Conservation (phyloP, 2,113 vertebrate species). For the Pollachius pollachius region DNA sequence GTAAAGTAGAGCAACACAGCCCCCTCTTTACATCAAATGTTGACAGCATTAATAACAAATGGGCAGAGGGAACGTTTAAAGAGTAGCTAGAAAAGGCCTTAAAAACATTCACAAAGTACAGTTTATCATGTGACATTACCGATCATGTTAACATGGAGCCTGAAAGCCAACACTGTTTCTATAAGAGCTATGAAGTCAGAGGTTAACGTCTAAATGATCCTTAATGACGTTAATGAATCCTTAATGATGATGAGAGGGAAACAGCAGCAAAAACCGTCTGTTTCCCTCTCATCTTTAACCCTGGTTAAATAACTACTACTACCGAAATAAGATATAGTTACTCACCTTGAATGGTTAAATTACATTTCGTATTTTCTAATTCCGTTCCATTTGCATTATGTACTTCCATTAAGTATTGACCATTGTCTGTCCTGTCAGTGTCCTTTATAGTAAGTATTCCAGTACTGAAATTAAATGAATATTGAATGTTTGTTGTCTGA, state of each 20-base stretch:
- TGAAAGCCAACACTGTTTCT: no score
- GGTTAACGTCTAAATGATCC: background rate
- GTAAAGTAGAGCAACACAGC: no score
- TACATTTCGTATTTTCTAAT: fast-evolving
- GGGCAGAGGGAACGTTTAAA: no score
- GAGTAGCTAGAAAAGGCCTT: no score
- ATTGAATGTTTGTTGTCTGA: background rate
- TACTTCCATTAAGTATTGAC: background rate
- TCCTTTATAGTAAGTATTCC: conserved; percentile 40
- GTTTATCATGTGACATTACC: no score
- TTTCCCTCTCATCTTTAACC: background rate
- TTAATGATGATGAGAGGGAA: background rate
- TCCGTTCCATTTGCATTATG: fast-evolving
- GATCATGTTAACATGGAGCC: no score
- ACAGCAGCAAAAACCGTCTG: no score
- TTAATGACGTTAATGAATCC: background rate
- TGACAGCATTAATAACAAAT: no score
- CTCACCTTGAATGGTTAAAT: conserved; percentile 47
- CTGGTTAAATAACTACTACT: background rate
- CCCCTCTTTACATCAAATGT: no score
- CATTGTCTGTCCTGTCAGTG: conserved; percentile 22
- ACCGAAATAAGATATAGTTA: conserved; percentile 11
- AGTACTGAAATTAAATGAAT: conserved; percentile 5
- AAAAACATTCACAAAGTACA: no score
- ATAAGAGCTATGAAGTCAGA: no score